Base-by-base conservation (phyloP, 2,797 vertebrate species). In the Paedocypris micromegethes region DNA sequence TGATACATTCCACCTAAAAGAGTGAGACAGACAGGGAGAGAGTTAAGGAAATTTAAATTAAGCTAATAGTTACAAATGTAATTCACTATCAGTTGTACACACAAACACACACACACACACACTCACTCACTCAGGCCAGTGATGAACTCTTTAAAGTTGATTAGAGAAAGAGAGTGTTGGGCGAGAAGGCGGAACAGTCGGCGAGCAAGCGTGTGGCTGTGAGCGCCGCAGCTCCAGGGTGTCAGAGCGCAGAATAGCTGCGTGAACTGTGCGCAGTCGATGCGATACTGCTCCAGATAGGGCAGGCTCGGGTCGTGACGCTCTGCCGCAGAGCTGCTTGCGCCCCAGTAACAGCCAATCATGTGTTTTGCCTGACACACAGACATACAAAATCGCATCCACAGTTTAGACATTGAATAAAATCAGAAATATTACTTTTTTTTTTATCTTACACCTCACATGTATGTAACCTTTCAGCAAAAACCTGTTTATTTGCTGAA, bases 121-220 rank as follows among this genome's bases (percentile, higher is more conserved):
- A 2, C 55, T 37, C 8, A 64, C 72, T 87, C 81, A 98, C 96
- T 96, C 74, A 99, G 93, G 38, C 94, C 96, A 0, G 89, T 95
- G 79, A 96, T 92, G 3, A 99, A 98, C 83, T 99, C 96, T 80
- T 97, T 97, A 83, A 99, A 99, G 88, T 97, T 98, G 85, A 99
- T 94, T 55, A 99, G 92, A 0, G 91, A 87, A 52, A 98, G 96
- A 75, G 87, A 92, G 89, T 98, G 96, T 66, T 88, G 85, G 74
- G 98, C 95, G 68, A 98, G 86, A 2, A 98, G 88, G 9, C 94
- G 89, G 84, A 99, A 99, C 81, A 97, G 88, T 4, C 96, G 91
- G 1, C 85, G 84, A 0, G 93, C 90, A 6, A 98, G 83, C 2
- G 88, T 86, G 0, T 88, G 68, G 0, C 91, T 92, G 57, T 97